Conservation (phyloP, 2,113 vertebrate species). For the Halichoerus grypus region DNA sequence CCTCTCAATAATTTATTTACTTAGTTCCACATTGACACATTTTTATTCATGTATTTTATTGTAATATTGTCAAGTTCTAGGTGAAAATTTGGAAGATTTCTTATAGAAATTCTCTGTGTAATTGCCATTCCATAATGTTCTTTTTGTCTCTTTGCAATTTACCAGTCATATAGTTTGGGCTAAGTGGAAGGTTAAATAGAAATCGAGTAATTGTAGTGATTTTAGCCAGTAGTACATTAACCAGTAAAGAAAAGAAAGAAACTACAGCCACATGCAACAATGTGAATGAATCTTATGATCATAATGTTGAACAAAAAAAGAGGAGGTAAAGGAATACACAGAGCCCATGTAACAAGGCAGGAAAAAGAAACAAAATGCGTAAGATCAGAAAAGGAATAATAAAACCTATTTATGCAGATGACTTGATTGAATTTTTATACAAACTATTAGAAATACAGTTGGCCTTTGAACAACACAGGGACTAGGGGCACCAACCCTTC, state of each 20-base stretch:
- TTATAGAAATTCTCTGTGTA: neutral
- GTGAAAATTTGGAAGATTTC: neutral
- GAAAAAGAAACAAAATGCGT: neutral
- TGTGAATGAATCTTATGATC: neutral
- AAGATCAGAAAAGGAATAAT: neutral
- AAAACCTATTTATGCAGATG: neutral
- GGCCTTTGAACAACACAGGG: neutral
- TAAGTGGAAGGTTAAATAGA: neutral
- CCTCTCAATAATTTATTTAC: neutral
- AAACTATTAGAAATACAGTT: neutral
- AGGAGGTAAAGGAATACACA: neutral
- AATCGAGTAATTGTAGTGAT: neutral
- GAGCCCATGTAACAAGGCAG: neutral
- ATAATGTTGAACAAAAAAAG: neutral
- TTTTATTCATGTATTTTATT: conserved; percentile 3
- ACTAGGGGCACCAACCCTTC: neutral
- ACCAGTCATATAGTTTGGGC: neutral
- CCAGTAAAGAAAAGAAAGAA: neutral
- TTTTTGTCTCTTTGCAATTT: neutral
- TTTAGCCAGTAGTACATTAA: neutral
- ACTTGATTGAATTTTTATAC: neutral
- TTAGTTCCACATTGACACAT: neutral
- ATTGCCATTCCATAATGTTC: neutral
- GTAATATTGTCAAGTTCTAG: neutral
- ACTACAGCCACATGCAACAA: neutral